A percentile compares a stretch with the other conserved stretches of the same genome.
These are phyloP conservation scores for Caenorhabditis sulstoni DNA, from an alignment of 2,888 invertebrate species.

Conservation along the genomic window DNA sequence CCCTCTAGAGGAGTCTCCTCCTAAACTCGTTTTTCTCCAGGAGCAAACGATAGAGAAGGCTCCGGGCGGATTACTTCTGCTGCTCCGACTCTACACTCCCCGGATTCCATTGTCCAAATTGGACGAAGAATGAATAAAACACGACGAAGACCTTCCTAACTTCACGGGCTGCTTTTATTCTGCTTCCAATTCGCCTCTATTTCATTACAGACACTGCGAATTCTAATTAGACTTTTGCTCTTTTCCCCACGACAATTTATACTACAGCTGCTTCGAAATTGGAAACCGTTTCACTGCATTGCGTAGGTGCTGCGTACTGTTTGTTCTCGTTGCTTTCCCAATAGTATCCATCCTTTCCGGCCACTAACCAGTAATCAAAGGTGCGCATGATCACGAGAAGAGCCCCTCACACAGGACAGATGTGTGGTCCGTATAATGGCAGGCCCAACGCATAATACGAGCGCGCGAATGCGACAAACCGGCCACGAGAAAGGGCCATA, in stretches of 20 bases:
- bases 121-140: constrained; percentile 54
- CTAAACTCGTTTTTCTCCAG: constrained; percentile 27
- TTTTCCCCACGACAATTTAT: constrained; percentile 13
- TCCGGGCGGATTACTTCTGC: constrained; percentile 51
- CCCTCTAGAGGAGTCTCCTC: neutral
- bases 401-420: constrained; percentile 26
- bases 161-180: constrained; percentile 4
- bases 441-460: constrained; percentile 41
- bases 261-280: constrained; percentile 18
- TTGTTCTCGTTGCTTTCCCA: constrained; percentile 29
- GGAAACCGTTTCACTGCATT: constrained; percentile 14
- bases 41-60: constrained; percentile 15
- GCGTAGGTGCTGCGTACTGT: constrained; percentile 19
- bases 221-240: constrained; percentile 50
- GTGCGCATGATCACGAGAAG: constrained; percentile 17
- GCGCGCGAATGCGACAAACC: constrained; percentile 41
- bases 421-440: constrained; percentile 51
- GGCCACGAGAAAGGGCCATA: constrained; percentile 37
- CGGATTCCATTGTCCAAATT: constrained; percentile 49
- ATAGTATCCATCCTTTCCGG: constrained; percentile 25
- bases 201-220: constrained; percentile 31
- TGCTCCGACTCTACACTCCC: constrained; percentile 31
- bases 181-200: constrained; percentile 22
- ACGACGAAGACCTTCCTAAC: neutral
- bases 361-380: constrained; percentile 26